Evolutionary conservation across 2,113 vertebrate genomes (phyloP), one percentile per base, ranked within the genome.

Genomic region (Picathartes gymnocephalus): DNA sequence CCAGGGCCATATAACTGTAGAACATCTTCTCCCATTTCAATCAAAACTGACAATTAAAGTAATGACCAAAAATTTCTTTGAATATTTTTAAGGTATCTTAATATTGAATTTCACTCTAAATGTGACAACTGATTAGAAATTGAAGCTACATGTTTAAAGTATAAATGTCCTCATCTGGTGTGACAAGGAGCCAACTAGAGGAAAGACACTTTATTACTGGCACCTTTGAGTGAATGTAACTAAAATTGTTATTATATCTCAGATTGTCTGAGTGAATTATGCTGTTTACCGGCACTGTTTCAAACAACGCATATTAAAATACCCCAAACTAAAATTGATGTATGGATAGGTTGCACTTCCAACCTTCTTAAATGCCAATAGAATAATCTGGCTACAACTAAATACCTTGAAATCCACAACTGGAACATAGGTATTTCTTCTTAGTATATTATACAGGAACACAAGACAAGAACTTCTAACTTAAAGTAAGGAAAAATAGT

Each of bases 131-230:
- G 27, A 44, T 39, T 72, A 8, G 62, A 30, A 83, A 65, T 11
- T 11, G 15, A 90, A 80, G 20, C 14, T 58, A 39, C 4, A 30
- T 28, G 10, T 25, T 74, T 83, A 64, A 70, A 10, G 7, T 76
- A 9, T 15, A 71, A 9, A 47, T 51, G 20, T 51, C 27, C 27
- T 27, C 37, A 51, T 61, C 17, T 51, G 42, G 5, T 78, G 24
- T 37, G 31, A 50, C 2, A 2, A 78, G 45, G 8, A 53, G 2
- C 2, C 18, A 60, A 3, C 5, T 28, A 37, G 4, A 39, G 15
- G n/a, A 44, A 77, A 69, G 23, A 58, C 5, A 39, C 11, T 8
- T 81, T 60, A 54, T 27, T 66, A 30, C 45, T 22, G 9, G 5
- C 13, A 57, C 17, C 31, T 39, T 42, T 76, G 37, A 68, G 11